Evolutionary conservation across 2,113 vertebrate species (phyloP).

Genomic region (Orientallactaga bullata): DNA sequence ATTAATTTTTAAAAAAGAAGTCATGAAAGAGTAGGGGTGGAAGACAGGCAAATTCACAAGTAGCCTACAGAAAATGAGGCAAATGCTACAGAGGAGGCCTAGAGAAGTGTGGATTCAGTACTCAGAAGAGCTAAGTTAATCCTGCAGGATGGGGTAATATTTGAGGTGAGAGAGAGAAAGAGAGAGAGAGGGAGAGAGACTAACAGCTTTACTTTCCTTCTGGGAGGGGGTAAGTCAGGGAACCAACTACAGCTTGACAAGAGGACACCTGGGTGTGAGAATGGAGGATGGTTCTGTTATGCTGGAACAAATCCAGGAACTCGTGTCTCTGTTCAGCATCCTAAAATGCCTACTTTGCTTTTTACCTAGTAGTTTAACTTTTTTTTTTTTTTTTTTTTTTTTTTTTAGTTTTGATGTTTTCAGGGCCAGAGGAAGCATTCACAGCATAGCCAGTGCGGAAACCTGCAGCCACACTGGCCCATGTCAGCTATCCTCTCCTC

Average conservation of each 20-base stretch:
- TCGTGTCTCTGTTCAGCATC: background rate
- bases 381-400: constrained; percentile 14
- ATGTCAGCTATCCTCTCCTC: background rate
- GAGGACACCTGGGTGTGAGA: background rate
- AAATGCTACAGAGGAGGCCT: background rate
- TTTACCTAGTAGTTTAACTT: background rate
- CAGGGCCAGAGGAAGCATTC: background rate
- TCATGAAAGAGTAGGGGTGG: background rate
- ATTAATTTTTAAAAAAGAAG: too few species aligned
- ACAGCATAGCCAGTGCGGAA: background rate
- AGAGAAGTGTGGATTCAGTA: background rate
- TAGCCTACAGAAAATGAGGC: background rate
- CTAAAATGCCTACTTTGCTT: background rate
- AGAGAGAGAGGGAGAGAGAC: background rate
- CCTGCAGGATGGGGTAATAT: background rate
- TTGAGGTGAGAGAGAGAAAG: background rate
- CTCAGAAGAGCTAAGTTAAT: background rate
- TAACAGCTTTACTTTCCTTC: background rate
- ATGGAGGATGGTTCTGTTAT: background rate
- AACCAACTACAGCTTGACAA: background rate
- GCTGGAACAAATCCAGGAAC: background rate
- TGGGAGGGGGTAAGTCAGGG: background rate
- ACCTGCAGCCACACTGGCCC: accelerated
- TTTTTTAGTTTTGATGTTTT: constrained; percentile 30
- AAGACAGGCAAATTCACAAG: background rate